phyloP scores from a whole-genome alignment of 2,888 invertebrate genomes.

The Phortica magna region DNA sequence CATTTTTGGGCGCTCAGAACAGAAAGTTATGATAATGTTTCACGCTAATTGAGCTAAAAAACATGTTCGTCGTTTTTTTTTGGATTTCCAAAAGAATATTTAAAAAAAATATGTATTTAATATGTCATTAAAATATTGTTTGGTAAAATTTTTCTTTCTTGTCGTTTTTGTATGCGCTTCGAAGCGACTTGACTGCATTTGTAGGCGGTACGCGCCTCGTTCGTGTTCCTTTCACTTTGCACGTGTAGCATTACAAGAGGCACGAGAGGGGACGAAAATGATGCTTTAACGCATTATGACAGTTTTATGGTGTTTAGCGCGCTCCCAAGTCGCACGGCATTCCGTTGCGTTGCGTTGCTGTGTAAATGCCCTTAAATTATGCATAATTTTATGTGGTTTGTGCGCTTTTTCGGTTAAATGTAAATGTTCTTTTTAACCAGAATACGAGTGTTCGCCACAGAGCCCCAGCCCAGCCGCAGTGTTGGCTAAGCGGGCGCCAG shows the following conservation, averaged over 20 bases:
- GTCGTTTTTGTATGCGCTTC: neutral
- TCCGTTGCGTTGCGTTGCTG: neutral
- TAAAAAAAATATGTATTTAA: constrained; percentile 15
- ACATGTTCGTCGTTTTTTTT: constrained; percentile 50
- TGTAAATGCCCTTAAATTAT: constrained; percentile 56
- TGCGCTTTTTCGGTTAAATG: constrained; percentile 39
- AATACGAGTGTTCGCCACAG: constrained; percentile 35
- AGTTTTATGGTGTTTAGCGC: constrained; percentile 25
- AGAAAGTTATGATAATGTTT: constrained; percentile 70
- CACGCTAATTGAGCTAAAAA: constrained; percentile 71
- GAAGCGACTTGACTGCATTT: neutral
- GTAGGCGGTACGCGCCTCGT: too few relatives aligned
- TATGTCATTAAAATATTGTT: constrained; percentile 10
- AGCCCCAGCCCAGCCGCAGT: too few relatives aligned
- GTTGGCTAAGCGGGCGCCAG: constrained; percentile 40
- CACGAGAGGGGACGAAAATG: neutral
- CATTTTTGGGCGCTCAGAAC: constrained; percentile 31
- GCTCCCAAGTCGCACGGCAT: neutral
- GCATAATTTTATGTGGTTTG: constrained; percentile 63
- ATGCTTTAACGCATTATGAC: constrained; percentile 27
- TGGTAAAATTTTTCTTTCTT: neutral
- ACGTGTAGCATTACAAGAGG: neutral
- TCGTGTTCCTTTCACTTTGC: too few relatives aligned
- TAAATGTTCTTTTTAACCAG: constrained; percentile 14
- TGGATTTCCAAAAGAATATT: neutral